Evolutionary conservation across 1,140 invertebrate species (phyloP).

Genomic region (Pararge aegeria): DNA sequence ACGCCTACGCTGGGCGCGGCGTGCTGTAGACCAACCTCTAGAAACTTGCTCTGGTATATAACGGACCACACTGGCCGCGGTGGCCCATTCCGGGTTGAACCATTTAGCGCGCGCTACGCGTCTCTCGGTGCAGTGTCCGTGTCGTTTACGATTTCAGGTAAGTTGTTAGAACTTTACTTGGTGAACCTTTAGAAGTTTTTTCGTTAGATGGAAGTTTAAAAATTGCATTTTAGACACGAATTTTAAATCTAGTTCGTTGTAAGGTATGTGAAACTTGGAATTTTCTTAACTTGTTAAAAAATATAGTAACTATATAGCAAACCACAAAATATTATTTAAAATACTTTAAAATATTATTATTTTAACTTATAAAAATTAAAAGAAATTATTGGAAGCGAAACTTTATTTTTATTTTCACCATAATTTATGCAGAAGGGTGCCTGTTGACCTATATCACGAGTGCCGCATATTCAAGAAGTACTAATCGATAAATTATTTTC

Average conservation of each 20-base stretch:
- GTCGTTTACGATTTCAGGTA: constrained; percentile 50
- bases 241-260: background rate
- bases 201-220: background rate
- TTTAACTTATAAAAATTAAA: background rate
- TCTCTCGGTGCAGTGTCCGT: constrained; percentile 37
- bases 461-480: constrained; percentile 22
- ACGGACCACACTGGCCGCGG: constrained; percentile 32
- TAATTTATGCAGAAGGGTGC: constrained; percentile 35
- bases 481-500: background rate
- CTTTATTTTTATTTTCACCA: constrained; percentile 39
- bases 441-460: constrained; percentile 50
- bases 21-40: constrained; percentile 60
- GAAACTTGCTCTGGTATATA: constrained; percentile 51
- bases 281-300: background rate
- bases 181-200: background rate
- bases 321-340: no score
- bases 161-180: constrained; percentile 32
- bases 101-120: constrained; percentile 47
- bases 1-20: constrained; percentile 70
- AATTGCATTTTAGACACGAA: background rate
- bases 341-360: background rate
- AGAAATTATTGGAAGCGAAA: constrained; percentile 1
- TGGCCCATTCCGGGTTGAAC: constrained; percentile 52
- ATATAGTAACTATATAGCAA: no score
- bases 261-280: no score